These are phyloP conservation scores for Zeugodacus cucurbitae DNA, from an alignment of 1,140 invertebrate species.

Conservation along the genomic window DNA sequence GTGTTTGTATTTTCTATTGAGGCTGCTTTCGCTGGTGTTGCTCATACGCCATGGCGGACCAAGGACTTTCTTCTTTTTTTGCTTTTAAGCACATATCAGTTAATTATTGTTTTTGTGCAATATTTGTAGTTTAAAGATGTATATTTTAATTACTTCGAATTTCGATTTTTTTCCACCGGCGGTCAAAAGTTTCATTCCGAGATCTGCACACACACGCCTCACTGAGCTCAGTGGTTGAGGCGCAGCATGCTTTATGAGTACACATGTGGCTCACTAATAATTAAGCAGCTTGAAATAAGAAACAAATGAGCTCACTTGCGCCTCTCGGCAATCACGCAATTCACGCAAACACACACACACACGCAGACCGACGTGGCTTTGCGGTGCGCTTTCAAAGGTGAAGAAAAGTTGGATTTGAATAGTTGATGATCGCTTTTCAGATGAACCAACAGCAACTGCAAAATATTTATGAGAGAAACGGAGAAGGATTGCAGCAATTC, in stretches of 20 bases:
- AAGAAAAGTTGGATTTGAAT: constrained; percentile 17
- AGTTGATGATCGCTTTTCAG: constrained; percentile 17
- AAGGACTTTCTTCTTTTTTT: background rate
- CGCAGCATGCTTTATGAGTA: background rate
- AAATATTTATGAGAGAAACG: constrained; percentile 6
- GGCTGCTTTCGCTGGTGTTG: background rate
- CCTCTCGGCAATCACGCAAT: background rate
- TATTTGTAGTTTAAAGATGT: background rate
- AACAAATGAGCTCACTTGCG: background rate
- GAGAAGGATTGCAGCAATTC: background rate
- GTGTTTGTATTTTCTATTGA: background rate
- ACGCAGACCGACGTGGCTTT: background rate
- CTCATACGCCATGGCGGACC: background rate
- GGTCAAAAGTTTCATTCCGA: background rate
- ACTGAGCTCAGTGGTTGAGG: background rate
- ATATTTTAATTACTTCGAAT: background rate
- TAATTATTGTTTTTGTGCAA: background rate
- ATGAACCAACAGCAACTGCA: background rate
- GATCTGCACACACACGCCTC: background rate
- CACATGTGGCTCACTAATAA: background rate
- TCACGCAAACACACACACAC: background rate
- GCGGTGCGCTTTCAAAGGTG: background rate
- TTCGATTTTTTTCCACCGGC: background rate
- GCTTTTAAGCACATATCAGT: no score
- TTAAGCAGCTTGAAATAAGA: constrained; percentile 20